A percentile compares a stretch with the other conserved stretches of the same genome.
Evolutionary conservation across 64 coral and sea anemone species (phyloP).

Genomic region (Dendrophyllia cribrosa): DNA sequence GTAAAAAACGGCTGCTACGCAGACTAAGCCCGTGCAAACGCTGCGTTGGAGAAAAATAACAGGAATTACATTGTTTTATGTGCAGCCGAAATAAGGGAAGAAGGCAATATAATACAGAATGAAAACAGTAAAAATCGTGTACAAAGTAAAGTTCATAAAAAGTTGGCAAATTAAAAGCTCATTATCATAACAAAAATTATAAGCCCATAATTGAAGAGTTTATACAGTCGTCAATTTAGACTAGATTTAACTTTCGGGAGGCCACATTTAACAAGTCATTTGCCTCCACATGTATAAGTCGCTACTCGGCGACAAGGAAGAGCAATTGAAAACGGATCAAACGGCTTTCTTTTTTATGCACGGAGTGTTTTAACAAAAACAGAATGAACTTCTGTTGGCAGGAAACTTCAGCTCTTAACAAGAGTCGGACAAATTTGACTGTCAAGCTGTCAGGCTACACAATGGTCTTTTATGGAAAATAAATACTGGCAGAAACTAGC

Average conservation of each 20-base stretch:
- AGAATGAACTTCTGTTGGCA: background rate
- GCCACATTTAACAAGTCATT: background rate
- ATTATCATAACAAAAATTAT: background rate
- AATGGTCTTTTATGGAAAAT: background rate
- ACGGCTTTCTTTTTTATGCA: background rate
- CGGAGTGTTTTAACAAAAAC: background rate
- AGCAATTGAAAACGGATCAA: too few species aligned
- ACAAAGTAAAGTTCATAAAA: constrained; percentile 11
- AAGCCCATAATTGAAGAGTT: too few species aligned
- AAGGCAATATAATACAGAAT: constrained; percentile 22
- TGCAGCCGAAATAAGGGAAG: background rate
- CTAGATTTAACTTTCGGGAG: too few species aligned
- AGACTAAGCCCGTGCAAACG: too few species aligned
- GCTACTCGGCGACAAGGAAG: background rate
- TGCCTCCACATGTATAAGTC: background rate
- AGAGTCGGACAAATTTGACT: too few species aligned
- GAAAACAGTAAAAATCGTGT: constrained; percentile 34
- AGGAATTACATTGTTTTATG: background rate
- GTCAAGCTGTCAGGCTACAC: background rate
- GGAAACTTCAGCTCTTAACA: too few species aligned
- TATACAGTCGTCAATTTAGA: too few species aligned
- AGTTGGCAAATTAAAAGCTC: constrained; percentile 10
- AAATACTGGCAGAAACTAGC: background rate
- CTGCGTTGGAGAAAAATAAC: background rate
- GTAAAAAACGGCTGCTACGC: too few species aligned